A percentile compares a stretch with the other conserved stretches of the same genome.
Conservation (phyloP, 2,113 vertebrate species). For the Stomatorhinus ivindoensis region DNA sequence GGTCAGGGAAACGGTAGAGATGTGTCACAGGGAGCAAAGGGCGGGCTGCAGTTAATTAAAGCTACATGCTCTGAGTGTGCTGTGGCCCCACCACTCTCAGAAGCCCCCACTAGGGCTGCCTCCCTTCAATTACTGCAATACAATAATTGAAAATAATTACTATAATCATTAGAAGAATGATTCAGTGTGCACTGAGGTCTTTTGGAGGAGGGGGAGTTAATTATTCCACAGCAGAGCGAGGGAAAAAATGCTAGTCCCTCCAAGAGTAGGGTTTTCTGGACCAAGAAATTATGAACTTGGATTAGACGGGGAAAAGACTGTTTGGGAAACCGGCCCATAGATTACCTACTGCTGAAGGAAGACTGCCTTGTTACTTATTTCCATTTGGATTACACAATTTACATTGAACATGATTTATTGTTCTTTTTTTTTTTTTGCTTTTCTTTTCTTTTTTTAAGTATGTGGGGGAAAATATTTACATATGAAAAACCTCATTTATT, state of each 20-base stretch:
- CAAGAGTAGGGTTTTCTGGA: constrained; percentile 15
- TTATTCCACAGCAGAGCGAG: constrained; percentile 21
- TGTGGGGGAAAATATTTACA: not conserved
- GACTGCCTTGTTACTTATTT: constrained; percentile 16
- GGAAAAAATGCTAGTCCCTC: constrained; percentile 27
- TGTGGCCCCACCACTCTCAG: constrained; percentile 31
- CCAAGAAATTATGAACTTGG: constrained; percentile 34
- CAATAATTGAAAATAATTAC: constrained; percentile 50
- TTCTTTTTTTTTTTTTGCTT: not conserved
- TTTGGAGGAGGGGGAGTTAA: constrained; percentile 15
- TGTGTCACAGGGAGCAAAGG: constrained; percentile 20
- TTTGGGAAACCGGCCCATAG: constrained; percentile 23
- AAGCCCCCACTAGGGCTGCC: constrained; percentile 33
- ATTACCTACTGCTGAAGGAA: not conserved
- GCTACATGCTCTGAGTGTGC: constrained; percentile 18
- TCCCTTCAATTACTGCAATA: constrained; percentile 44
- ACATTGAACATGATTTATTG: constrained; percentile 20
- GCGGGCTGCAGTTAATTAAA: constrained; percentile 32
- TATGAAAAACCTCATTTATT: not conserved
- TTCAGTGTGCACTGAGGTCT: constrained; percentile 27
- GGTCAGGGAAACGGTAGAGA: constrained; percentile 20
- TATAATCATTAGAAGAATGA: constrained; percentile 33
- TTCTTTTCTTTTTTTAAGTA: not conserved
- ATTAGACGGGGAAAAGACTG: constrained; percentile 25
- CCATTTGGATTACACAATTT: constrained; percentile 27